phyloP scores from a whole-genome alignment of 2,888 invertebrate genomes.

The Lottia scabra region DNA sequence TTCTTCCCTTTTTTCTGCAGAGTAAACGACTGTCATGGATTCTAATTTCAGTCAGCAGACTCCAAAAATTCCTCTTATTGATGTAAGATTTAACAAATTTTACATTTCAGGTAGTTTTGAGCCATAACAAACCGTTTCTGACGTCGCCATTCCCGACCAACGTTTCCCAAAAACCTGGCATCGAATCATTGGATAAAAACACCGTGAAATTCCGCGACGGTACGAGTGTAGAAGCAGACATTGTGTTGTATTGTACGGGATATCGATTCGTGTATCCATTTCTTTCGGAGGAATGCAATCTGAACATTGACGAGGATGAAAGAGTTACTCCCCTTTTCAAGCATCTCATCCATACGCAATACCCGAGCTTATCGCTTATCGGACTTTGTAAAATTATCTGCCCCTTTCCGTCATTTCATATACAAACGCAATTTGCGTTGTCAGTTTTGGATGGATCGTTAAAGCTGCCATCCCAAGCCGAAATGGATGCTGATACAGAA shows the following conservation, averaged over 20 bases:
- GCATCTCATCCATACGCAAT: slow-evolving; percentile 84
- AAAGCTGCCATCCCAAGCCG: slow-evolving; percentile 74
- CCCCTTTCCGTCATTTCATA: slow-evolving; percentile 87
- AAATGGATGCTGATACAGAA: slow-evolving; percentile 79
- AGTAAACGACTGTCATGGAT: too few species aligned
- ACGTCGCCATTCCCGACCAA: slow-evolving; percentile 49
- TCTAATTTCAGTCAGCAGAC: too few species aligned
- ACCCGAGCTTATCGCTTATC: slow-evolving; percentile 84
- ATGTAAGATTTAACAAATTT: too few species aligned
- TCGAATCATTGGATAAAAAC: slow-evolving; percentile 35
- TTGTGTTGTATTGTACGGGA: slow-evolving; percentile 81
- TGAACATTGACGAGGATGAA: slow-evolving; percentile 79
- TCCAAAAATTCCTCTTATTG: too few species aligned
- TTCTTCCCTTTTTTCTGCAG: too few species aligned
- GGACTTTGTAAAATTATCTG: slow-evolving; percentile 86
- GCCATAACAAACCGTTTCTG: slow-evolving; percentile 53
- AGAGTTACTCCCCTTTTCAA: slow-evolving; percentile 88
- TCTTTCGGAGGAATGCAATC: slow-evolving; percentile 77
- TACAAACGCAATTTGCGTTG: slow-evolving; percentile 79
- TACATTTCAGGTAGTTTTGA: slow-evolving; percentile 55
- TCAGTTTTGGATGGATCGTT: slow-evolving; percentile 77
- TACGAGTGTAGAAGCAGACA: slow-evolving; percentile 75
- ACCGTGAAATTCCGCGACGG: slow-evolving; percentile 73
- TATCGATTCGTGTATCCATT: slow-evolving; percentile 85
- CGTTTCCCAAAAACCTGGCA: slow-evolving; percentile 57